Conservation (phyloP, 2,113 vertebrate genomes). For the Carassius auratus region DNA sequence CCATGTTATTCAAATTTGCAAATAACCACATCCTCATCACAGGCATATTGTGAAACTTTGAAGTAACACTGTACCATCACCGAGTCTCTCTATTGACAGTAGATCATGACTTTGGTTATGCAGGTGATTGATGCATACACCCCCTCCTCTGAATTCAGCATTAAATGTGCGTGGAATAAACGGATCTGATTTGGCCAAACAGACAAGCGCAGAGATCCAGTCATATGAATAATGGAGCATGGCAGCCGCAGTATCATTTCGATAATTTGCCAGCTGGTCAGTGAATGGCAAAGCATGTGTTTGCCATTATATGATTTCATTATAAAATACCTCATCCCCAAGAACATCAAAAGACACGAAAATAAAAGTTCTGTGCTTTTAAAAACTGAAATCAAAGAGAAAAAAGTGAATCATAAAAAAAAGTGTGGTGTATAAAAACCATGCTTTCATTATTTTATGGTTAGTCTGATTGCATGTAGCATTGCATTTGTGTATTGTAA, state of each 20-base stretch:
- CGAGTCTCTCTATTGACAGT: conserved; percentile 44
- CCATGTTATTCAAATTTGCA: conserved; percentile 7
- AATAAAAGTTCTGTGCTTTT: conserved; percentile 64
- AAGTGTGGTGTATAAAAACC: conserved; percentile 43
- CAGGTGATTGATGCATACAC: conserved; percentile 44
- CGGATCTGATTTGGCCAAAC: conserved; percentile 55
- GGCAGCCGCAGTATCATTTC: conserved; percentile 63
- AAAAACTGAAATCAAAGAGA: conserved; percentile 61
- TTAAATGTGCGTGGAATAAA: conserved; percentile 56
- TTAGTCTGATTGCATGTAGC: conserved; percentile 1
- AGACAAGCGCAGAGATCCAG: conserved; percentile 50
- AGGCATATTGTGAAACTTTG: conserved; percentile 50
- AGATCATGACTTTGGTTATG: conserved; percentile 42
- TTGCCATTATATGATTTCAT: conserved; percentile 64
- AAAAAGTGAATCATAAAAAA: conserved; percentile 24
- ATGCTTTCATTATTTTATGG: conserved; percentile 29
- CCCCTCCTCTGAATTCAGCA: conserved; percentile 45
- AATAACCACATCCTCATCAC: conserved; percentile 37
- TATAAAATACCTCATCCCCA: conserved; percentile 49
- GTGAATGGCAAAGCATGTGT: conserved; percentile 66
- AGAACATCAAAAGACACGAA: conserved; percentile 64
- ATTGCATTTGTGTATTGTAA: background rate
- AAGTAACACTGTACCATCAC: conserved; percentile 39
- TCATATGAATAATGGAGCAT: conserved; percentile 66
- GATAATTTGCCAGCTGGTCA: conserved; percentile 70